Evolutionary conservation across 1,140 invertebrate genomes (phyloP), one percentile per base, ranked within the genome.

Genomic region (Bombus impatiens): DNA sequence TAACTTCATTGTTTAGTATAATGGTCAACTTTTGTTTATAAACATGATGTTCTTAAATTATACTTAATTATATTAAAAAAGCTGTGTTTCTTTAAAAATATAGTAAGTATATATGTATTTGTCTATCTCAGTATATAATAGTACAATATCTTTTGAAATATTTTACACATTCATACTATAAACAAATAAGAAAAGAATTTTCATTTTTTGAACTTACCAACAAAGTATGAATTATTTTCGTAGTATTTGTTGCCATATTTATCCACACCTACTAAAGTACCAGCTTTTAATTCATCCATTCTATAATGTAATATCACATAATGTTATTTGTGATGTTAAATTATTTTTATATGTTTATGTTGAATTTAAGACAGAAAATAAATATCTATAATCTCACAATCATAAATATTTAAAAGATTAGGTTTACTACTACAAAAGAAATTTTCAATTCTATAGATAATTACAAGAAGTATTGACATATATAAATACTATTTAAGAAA

Each of bases 231-330:
- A 44, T 98, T 97, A 93, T 99, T 99, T 96, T 99, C 97, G 94
- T 96, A 99, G 94, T 99, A 99, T 94, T 98, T 98, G 95, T 99
- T 99, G 57, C 99, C 99, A 95, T 97, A 99, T 94, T 98, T 97
- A 94, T 99, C 99, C 84, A 96, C 96, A n/a, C 99, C 99, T n/a
- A 99, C 96, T 0, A 98, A 93, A 0, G 95, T 97, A 40, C 99
- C 99, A 68, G 96, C 96, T 95, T 99, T 99, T 37, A 99, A 92
- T 1, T 98, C 97, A 95, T 99, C 99, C 90, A 97, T 97, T 93
- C 98, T 98, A 68, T 83, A 95, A 87, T 91, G 87, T 89, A 92
- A 91, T 28, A 0, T 83, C 82, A 81, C 59, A 83, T 65, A 47
- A 80, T n/a, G 9, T 84, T 75, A 78, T 84, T 72, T 53, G 5